Base-by-base conservation (phyloP, 35 echinoderm and acorn worm species). In the Ophiothrix spiculata region DNA sequence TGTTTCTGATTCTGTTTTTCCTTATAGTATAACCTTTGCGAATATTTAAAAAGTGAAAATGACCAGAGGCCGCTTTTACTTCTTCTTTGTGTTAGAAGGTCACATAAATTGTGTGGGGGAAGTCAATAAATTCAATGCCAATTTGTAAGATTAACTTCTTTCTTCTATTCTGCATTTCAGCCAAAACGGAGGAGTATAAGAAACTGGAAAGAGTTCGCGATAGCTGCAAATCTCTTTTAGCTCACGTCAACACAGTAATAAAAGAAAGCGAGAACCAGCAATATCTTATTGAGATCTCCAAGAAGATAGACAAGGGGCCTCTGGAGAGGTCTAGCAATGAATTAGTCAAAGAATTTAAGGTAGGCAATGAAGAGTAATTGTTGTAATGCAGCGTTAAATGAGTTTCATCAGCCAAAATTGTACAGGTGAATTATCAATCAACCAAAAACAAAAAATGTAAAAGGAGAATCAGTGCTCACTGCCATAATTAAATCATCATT, bases 201-300 rank as follows among this genome's bases (percentile, higher is more conserved):
- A 82, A 86, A 81, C 64, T 98, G 17, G 60, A 46, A 33, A 84
- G 56, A 49, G 84, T 88, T 11, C 28, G 77, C 17, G 23, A 89
- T 35, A 86, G 92, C 33, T 80, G 88, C 64, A 94, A 94, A 69
- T 75, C 87, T 0, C 56, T 98, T 4, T 41, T 98, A 39, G 81
- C 81, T 1, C 37, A 93, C 38, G 95, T 98, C 39, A 98, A 94
- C 81, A 84, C 90, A 54, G 95, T 91, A 0, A 91, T 98, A 38
- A 94, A 84, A 77, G 95, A 98, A 32, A 37, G 84, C 25, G 95
- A 94, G 76, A 94, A 98, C 78, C 40, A 81, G 40, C 83, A 86
- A 34, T 39, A 89, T 39, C 56, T 98, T 2, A 0, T 16, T 29
- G 95, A 98, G 12, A 91, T 94, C 29, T 75, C 40, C 39, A 23